phyloP scores from a whole-genome alignment of 2,888 invertebrate species.

The Campopleginae sp. region DNA sequence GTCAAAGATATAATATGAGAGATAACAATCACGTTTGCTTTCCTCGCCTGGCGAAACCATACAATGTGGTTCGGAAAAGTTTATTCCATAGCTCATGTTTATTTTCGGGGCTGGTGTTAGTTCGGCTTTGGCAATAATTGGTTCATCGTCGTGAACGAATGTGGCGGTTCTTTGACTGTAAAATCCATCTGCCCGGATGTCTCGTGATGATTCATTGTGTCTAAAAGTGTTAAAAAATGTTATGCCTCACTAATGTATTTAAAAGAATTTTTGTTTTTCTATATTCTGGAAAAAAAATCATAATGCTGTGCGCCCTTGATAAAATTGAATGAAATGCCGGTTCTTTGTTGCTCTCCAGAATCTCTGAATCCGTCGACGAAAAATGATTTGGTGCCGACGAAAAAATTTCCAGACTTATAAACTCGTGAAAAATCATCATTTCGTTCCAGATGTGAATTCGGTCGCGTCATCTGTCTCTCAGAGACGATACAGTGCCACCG shows the following conservation, averaged over 20 bases:
- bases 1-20: too few species aligned
- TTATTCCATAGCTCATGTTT: conserved; percentile 5
- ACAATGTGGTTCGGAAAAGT: conserved; percentile 13
- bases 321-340: background rate
- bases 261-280: background rate
- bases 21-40: conserved; percentile 33
- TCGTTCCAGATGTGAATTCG: conserved; percentile 67
- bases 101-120: conserved; percentile 12
- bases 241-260: background rate
- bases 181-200: background rate
- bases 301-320: background rate
- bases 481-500: conserved; percentile 85
- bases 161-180: background rate
- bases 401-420: conserved; percentile 35
- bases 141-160: conserved; percentile 29
- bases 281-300: background rate
- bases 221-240: background rate
- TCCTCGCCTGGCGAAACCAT: conserved; percentile 7
- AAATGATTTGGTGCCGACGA: conserved; percentile 63
- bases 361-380: conserved; percentile 36
- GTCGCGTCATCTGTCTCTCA: conserved; percentile 48
- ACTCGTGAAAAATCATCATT: conserved; percentile 3
- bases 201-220: background rate
- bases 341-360: conserved; percentile 14
- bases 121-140: conserved; percentile 33